Conservation (phyloP, 1,140 invertebrate species). For the Rhagoletis pomonella region DNA sequence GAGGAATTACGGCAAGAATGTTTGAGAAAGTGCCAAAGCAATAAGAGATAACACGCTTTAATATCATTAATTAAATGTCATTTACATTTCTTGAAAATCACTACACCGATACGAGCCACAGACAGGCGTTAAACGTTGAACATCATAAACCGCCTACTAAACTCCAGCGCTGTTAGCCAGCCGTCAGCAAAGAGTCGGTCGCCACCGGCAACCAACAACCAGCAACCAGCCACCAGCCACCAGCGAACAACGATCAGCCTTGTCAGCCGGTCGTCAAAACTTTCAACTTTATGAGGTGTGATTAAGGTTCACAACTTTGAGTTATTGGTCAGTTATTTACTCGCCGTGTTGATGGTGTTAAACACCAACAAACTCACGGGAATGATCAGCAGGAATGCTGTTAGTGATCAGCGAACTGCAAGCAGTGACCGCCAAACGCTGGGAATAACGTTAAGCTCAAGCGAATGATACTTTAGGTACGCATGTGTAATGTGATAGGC, state of each 20-base stretch:
- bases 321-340: conserved; percentile 38
- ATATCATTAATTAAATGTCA: conserved; percentile 36
- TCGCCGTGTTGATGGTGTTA: conserved; percentile 14
- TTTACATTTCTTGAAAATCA: neutral
- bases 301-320: conserved; percentile 29
- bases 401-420: neutral
- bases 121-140: conserved; percentile 9
- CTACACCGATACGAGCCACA: neutral
- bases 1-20: neutral
- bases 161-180: neutral
- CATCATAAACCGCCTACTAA: conserved; percentile 45
- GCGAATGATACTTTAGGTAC: neutral
- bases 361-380: conserved; percentile 27
- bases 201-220: neutral
- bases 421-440: neutral
- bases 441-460: neutral
- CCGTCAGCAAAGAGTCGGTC: neutral
- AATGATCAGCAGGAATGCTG: conserved; percentile 37
- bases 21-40: conserved; percentile 4
- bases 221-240: neutral
- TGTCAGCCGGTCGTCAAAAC: conserved; percentile 28
- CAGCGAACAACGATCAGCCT: neutral
- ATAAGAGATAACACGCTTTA: conserved; percentile 30
- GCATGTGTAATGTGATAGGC: conserved; percentile 44
- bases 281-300: conserved; percentile 41